Evolutionary conservation across 2,113 vertebrate genomes (phyloP).

Genomic region (Ammodramus savannarum): DNA sequence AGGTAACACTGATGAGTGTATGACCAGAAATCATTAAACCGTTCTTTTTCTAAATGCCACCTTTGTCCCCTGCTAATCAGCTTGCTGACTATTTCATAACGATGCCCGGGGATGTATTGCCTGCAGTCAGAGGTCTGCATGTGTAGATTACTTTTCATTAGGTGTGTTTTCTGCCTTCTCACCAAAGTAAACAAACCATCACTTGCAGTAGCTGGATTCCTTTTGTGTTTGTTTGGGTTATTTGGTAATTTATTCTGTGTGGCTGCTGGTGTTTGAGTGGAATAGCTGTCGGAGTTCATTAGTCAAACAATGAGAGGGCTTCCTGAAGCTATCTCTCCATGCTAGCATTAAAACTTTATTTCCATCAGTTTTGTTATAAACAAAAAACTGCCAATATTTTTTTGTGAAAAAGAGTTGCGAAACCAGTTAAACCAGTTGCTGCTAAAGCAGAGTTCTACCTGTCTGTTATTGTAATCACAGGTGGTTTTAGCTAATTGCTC

Average conservation of each 20-base stretch:
- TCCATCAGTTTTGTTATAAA: neutral
- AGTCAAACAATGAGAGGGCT: neutral
- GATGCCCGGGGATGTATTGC: neutral
- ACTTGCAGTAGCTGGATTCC: neutral
- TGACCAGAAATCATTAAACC: neutral
- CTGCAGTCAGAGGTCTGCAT: neutral
- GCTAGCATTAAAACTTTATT: neutral
- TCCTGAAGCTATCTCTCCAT: neutral
- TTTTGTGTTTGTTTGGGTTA: neutral
- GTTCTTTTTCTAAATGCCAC: neutral
- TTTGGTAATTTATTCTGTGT: conserved; percentile 1
- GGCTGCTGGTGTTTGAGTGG: neutral
- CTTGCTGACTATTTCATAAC: neutral
- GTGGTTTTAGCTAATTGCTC: no score
- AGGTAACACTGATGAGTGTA: neutral
- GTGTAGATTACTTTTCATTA: neutral
- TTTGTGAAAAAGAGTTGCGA: no score
- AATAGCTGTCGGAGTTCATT: neutral
- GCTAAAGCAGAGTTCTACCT: no score
- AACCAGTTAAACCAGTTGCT: no score
- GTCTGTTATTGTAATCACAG: no score
- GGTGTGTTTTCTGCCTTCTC: neutral
- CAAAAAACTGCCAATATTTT: no score
- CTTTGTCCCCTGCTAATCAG: neutral
- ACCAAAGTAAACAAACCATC: neutral